Evolutionary conservation across 2,888 invertebrate genomes (phyloP).

Genomic region (Seladonia tumulorum): DNA sequence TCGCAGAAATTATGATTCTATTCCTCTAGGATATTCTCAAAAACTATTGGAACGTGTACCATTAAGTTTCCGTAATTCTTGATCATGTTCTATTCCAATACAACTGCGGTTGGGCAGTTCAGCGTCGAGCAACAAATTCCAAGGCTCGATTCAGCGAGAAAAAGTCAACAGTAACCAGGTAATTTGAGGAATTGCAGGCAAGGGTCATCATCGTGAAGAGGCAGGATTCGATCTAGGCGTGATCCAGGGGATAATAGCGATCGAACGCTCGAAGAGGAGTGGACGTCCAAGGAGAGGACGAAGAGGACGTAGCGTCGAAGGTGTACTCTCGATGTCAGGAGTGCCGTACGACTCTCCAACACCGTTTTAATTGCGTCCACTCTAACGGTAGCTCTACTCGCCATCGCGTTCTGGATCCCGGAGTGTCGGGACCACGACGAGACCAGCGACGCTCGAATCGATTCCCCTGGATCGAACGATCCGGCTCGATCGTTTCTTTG

Average conservation of each 20-base stretch:
- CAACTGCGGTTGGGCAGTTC: neutral
- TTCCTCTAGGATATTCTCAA: neutral
- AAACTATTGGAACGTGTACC: neutral
- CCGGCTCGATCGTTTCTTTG: conserved; percentile 40
- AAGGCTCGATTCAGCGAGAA: neutral
- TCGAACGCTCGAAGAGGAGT: conserved; percentile 64
- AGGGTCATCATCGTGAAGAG: conserved; percentile 32
- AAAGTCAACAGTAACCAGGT: neutral
- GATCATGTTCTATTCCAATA: neutral
- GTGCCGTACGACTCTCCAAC: conserved; percentile 79
- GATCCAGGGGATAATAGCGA: conserved; percentile 70
- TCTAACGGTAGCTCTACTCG: conserved; percentile 79
- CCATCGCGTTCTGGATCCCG: conserved; percentile 63
- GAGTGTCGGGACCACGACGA: conserved; percentile 25
- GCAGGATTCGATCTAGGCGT: conserved; percentile 22
- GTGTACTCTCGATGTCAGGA: conserved; percentile 72
- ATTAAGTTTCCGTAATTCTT: neutral
- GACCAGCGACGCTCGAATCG: conserved; percentile 19
- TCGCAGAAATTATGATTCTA: neutral
- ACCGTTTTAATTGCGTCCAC: conserved; percentile 83
- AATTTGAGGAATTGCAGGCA: conserved; percentile 35
- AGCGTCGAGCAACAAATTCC: neutral
- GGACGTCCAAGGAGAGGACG: conserved; percentile 57
- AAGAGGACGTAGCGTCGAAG: conserved; percentile 39
- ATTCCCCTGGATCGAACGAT: conserved; percentile 56